A percentile compares a stretch with the other conserved stretches of the same genome.
These are phyloP conservation scores for Sminthopsis crassicaudata DNA, from an alignment of 2,113 vertebrate genomes.

Conservation along the genomic window DNA sequence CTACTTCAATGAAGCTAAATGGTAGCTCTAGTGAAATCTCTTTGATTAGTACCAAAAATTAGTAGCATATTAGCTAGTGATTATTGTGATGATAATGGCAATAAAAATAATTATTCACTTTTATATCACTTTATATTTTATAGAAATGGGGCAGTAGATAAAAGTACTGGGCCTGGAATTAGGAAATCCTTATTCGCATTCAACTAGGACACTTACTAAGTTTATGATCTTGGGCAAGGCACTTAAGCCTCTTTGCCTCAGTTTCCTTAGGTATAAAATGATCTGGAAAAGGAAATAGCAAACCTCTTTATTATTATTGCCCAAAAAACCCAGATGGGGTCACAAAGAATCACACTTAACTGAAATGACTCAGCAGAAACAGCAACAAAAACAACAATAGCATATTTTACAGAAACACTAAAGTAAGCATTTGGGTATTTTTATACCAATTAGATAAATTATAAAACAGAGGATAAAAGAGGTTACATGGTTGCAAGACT, in stretches of 20 bases:
- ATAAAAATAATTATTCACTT: neutral
- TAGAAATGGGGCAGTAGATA: too few relatives aligned
- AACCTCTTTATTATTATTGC: neutral
- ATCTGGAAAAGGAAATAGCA: neutral
- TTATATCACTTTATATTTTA: too few relatives aligned
- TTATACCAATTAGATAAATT: neutral
- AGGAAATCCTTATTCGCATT: neutral
- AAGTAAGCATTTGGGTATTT: neutral
- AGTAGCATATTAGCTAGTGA: neutral
- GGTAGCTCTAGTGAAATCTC: neutral
- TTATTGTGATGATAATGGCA: neutral
- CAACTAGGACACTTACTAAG: too few relatives aligned
- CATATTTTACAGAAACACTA: neutral
- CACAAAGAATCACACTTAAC: neutral
- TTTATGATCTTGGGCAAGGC: neutral
- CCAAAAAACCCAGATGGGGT: neutral
- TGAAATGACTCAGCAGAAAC: neutral
- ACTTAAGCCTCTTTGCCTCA: neutral
- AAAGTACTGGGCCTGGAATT: neutral
- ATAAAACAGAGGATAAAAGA: neutral
- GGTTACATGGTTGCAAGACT: neutral
- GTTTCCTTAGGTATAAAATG: neutral
- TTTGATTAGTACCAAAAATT: neutral
- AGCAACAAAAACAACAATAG: neutral
- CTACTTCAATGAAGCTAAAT: neutral